A percentile compares a stretch with the other conserved stretches of the same genome.
phyloP scores from a whole-genome alignment of 2,113 vertebrate species.

The Petrocephalus microphthalmus region DNA sequence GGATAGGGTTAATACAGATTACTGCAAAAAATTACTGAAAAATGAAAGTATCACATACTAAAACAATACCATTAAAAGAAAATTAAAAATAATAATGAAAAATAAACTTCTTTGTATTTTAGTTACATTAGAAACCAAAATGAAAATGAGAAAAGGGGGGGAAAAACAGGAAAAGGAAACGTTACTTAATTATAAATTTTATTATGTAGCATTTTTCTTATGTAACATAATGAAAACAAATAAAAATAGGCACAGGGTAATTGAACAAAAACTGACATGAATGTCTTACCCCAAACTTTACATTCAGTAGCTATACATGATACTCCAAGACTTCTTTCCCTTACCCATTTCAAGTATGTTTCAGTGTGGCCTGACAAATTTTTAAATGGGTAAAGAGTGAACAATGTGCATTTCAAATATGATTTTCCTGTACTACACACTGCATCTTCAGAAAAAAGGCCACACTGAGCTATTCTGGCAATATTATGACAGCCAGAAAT shows the following conservation, averaged over 20 bases:
- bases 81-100: not conserved
- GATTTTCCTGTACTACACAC: not conserved
- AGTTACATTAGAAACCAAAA: not conserved
- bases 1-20: not conserved
- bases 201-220: not conserved
- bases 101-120: not conserved
- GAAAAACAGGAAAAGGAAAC: not conserved
- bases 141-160: not conserved
- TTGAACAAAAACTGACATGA: not conserved
- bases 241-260: not conserved
- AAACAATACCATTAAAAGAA: not conserved
- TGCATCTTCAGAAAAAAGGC: not conserved
- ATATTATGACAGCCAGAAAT: conserved; percentile 9
- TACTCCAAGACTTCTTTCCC: not conserved
- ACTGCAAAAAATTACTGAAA: not conserved
- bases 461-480: not conserved
- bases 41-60: not conserved
- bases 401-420: not conserved
- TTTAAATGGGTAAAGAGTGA: not conserved
- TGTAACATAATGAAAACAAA: not conserved
- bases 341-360: not conserved
- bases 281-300: not conserved
- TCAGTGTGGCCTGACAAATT: not conserved
- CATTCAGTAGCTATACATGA: not conserved
- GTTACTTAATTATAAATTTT: not conserved